Evolutionary conservation across 2,113 vertebrate genomes (phyloP).

Genomic region (Atlantisia rogersi): DNA sequence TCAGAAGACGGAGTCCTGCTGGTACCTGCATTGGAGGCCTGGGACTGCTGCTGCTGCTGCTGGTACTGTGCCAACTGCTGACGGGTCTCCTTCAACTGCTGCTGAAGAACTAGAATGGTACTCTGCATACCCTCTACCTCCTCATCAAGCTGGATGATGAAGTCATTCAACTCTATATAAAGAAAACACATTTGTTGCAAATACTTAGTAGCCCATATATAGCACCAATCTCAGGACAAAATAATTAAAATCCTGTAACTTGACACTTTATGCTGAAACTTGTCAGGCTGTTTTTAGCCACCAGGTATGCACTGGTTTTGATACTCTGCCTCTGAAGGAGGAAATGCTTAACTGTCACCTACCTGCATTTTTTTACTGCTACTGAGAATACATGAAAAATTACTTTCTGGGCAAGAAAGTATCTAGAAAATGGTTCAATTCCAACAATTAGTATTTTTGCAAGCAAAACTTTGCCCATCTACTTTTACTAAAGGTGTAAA

Average conservation of each 20-base stretch:
- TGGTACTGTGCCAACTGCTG: conserved; percentile 89
- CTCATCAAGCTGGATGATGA: conserved; percentile 99
- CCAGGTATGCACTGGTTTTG: not conserved
- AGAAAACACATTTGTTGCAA: conserved; percentile 63
- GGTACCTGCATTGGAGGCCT: conserved; percentile 77
- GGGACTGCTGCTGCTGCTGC: conserved; percentile 78
- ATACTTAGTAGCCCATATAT: conserved; percentile 61
- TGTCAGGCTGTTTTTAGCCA: not conserved
- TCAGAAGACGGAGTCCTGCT: conserved; percentile 90
- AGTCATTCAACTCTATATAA: conserved; percentile 94
- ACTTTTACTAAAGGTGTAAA: not conserved
- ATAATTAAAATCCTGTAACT: not conserved
- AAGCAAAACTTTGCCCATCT: not conserved
- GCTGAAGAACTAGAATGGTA: conserved; percentile 97
- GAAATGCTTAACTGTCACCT: not conserved
- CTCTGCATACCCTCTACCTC: conserved; percentile 99
- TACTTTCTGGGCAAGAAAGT: not conserved
- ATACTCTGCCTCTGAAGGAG: conserved; percentile 37
- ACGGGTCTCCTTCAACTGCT: conserved; percentile 92
- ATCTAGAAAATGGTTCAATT: not conserved
- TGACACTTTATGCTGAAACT: not conserved
- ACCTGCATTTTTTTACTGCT: not conserved
- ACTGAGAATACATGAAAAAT: not conserved
- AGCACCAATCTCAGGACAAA: not conserved
- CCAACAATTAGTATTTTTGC: not conserved